phyloP scores from a whole-genome alignment of 92 coral and sea anemone genomes.

The Ricordea florida region DNA sequence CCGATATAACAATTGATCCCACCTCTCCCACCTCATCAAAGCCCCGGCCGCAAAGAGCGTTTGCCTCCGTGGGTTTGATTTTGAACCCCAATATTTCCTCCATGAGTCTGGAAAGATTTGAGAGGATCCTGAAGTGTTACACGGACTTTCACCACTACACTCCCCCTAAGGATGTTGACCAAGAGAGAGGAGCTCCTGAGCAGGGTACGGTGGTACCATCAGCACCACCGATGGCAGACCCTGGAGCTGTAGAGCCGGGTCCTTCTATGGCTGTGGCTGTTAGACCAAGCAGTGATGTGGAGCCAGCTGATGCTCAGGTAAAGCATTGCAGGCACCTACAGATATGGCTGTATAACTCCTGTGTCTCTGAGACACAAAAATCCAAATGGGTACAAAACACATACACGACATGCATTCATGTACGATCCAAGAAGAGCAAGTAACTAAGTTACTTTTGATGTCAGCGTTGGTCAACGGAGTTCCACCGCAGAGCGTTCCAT shows the following conservation, averaged over 20 bases:
- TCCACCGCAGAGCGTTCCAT: too few species aligned
- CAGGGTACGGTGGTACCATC: slow-evolving; percentile 18
- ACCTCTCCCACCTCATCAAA: slow-evolving; percentile 40
- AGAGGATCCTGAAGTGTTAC: slow-evolving; percentile 87
- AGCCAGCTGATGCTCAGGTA: slow-evolving; percentile 14
- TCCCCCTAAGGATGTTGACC: slow-evolving; percentile 28
- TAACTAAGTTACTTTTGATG: too few species aligned
- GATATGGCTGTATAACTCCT: too few species aligned
- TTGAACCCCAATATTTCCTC: slow-evolving; percentile 76
- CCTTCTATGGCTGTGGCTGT: slow-evolving; percentile 49
- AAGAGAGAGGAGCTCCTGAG: slow-evolving; percentile 25
- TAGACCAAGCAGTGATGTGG: slow-evolving; percentile 23
- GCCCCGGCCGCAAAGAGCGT: slow-evolving; percentile 65
- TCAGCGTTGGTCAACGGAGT: too few species aligned
- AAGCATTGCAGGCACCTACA: background rate
- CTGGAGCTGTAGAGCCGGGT: slow-evolving; percentile 22
- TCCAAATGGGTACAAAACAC: too few species aligned
- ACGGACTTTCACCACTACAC: slow-evolving; percentile 91
- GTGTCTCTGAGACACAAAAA: too few species aligned
- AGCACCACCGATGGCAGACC: slow-evolving; percentile 5
- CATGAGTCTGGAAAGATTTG: slow-evolving; percentile 78
- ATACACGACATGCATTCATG: too few species aligned
- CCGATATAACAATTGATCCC: slow-evolving; percentile 81
- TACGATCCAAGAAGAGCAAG: too few species aligned
- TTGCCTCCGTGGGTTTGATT: slow-evolving; percentile 94